Evolutionary conservation across 2,113 vertebrate genomes (phyloP).

Genomic region (Dasyurus viverrinus): DNA sequence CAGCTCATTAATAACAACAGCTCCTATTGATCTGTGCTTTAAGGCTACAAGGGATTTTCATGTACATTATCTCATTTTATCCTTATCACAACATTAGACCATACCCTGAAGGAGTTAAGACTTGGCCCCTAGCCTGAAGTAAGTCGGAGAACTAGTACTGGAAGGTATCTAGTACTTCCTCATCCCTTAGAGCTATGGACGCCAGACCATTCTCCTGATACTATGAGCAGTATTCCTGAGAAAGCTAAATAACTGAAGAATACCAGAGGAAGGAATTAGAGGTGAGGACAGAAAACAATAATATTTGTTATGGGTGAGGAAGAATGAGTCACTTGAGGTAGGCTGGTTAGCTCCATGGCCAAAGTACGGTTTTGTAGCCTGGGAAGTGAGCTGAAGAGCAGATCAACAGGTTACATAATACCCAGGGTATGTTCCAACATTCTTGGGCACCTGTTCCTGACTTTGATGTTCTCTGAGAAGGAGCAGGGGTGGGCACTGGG

Average conservation of each 20-base stretch:
- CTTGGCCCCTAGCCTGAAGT: neutral
- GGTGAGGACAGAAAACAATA: neutral
- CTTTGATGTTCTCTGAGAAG: neutral
- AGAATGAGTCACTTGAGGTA: accelerated
- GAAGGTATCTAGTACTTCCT: neutral
- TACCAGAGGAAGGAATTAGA: neutral
- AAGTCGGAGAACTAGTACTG: neutral
- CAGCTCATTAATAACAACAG: neutral
- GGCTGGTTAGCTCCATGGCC: accelerated
- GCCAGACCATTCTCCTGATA: neutral
- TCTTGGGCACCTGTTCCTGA: neutral
- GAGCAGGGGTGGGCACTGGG: accelerated
- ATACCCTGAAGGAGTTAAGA: neutral
- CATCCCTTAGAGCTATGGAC: neutral
- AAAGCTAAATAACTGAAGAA: neutral
- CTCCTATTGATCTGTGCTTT: neutral
- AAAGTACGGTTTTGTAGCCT: neutral
- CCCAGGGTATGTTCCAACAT: neutral
- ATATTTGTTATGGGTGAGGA: neutral
- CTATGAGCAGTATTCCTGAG: too few species aligned
- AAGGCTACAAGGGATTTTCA: neutral
- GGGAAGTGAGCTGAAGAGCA: neutral
- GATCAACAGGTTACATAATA: neutral
- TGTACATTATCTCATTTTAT: neutral
- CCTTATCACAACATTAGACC: neutral